Conservation (phyloP, 1,140 invertebrate species). For the Procambarus clarkii region DNA sequence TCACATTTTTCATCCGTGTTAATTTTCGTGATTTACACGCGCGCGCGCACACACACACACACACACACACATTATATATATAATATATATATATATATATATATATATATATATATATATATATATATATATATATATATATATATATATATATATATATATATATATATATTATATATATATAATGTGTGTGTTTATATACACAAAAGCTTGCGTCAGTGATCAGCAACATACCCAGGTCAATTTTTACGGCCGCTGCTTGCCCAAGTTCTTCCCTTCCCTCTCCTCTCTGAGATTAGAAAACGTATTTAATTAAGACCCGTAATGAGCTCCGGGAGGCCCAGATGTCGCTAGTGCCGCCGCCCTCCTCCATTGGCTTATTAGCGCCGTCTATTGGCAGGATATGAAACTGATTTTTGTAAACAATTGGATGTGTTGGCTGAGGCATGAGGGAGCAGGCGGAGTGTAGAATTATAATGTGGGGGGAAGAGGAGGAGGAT, state of each 20-base stretch:
- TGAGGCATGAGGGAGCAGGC: neutral
- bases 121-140: no score
- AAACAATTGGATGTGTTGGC: neutral
- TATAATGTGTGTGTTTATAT: no score
- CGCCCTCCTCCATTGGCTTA: constrained; percentile 1
- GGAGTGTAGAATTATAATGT: no score
- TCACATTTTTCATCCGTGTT: no score
- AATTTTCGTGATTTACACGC: no score
- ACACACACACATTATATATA: no score
- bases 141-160: no score
- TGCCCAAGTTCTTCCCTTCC: neutral
- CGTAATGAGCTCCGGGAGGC: neutral
- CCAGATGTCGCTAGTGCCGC: constrained; percentile 9
- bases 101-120: no score
- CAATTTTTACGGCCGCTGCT: neutral
- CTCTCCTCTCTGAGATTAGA: neutral
- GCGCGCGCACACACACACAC: no score
- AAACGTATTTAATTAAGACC: constrained; percentile 14
- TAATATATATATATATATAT: no score
- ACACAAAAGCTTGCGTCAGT: no score
- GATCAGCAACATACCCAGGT: neutral
- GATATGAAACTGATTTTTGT: constrained; percentile 4
- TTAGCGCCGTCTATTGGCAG: constrained; percentile 15
- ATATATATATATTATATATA: no score
- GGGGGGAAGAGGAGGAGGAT: neutral